Percentiles rank a stretch among this genome's conserved stretches.
These are phyloP conservation scores for Aleiodes sp. DNA, from an alignment of 1,140 invertebrate genomes.

Conservation along the genomic window DNA sequence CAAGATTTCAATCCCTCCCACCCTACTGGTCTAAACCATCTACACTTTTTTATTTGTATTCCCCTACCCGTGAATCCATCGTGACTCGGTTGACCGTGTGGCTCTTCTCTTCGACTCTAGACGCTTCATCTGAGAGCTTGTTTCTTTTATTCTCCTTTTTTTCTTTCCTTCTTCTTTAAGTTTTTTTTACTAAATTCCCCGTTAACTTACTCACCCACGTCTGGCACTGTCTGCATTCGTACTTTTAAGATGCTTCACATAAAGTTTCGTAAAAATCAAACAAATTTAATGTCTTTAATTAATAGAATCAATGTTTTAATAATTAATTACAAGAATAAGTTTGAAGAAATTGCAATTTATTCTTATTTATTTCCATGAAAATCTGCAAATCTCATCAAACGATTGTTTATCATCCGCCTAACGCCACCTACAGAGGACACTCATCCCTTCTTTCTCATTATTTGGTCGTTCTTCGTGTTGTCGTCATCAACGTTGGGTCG, in stretches of 20 bases:
- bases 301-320: too few relatives aligned
- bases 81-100: constrained; percentile 11
- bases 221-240: constrained; percentile 35
- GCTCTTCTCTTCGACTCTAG: background rate
- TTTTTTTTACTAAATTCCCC: constrained; percentile 46
- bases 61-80: background rate
- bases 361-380: background rate
- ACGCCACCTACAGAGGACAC: constrained; percentile 7
- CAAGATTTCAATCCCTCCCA: constrained; percentile 43
- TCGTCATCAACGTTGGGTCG: constrained; percentile 31
- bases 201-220: constrained; percentile 52
- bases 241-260: too few relatives aligned
- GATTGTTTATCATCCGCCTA: constrained; percentile 18
- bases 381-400: constrained; percentile 13
- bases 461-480: background rate
- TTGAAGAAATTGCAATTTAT: too few relatives aligned
- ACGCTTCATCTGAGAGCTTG: background rate
- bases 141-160: constrained; percentile 22
- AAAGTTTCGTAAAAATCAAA: too few relatives aligned
- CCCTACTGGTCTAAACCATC: constrained; percentile 2
- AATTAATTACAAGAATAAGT: too few relatives aligned
- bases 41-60: background rate
- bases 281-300: too few relatives aligned
- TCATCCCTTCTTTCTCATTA: constrained; percentile 1
- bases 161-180: background rate